Percentiles rank a stretch among this genome's conserved stretches.
Conservation (phyloP, 2,113 vertebrate genomes). For the Parus major region DNA sequence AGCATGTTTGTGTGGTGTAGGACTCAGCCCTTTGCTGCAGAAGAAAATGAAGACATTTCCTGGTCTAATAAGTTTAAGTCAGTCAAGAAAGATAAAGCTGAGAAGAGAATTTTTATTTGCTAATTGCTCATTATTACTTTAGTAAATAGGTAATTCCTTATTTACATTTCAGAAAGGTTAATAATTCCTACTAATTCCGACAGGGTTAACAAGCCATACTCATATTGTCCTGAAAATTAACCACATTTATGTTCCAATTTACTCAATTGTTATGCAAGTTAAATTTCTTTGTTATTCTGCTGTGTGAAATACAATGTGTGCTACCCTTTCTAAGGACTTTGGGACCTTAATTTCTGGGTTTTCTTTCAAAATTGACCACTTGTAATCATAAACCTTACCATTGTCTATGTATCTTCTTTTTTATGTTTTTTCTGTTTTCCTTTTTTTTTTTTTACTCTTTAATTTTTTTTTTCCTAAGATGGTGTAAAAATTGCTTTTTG, state of each 20-base stretch:
- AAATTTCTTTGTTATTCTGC: background rate
- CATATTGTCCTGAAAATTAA: background rate
- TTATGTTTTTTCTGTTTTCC: background rate
- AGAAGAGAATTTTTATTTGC: background rate
- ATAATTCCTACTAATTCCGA: background rate
- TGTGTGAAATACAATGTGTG: background rate
- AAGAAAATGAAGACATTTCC: background rate
- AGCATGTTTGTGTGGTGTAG: background rate
- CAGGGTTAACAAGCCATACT: accelerated
- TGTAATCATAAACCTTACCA: background rate
- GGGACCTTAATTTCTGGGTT: background rate
- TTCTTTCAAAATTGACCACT: background rate
- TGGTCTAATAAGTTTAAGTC: background rate
- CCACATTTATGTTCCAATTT: background rate
- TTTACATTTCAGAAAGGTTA: background rate
- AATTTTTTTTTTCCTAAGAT: too few relatives aligned
- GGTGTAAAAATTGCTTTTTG: background rate
- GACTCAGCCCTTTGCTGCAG: background rate
- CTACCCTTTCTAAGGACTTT: background rate
- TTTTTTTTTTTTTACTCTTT: too few relatives aligned
- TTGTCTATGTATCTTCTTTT: background rate
- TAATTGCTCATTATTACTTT: background rate
- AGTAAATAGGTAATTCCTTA: background rate
- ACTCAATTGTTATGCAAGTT: background rate
- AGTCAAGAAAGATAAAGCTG: background rate